Evolutionary conservation across 2,888 invertebrate species (phyloP).

Genomic region (Noctua comes): DNA sequence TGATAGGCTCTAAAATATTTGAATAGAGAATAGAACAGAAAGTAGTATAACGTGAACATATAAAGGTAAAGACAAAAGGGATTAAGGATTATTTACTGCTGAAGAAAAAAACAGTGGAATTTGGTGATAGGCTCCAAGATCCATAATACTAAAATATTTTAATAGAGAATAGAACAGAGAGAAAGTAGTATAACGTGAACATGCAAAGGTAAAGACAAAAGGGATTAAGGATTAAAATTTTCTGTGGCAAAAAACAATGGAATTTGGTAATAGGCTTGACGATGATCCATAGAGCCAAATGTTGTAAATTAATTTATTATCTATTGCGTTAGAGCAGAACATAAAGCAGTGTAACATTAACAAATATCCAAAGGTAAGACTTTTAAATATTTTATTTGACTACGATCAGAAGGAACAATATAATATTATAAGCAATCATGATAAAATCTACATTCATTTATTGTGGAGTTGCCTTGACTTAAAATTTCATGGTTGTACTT

Average conservation of each 20-base stretch:
- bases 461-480: conserved; percentile 55
- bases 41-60: background rate
- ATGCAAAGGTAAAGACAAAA: conserved; percentile 13
- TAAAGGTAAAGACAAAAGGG: conserved; percentile 9
- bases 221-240: background rate
- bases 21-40: background rate
- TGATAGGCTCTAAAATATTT: background rate
- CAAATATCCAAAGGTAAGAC: conserved; percentile 17
- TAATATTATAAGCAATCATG: conserved; percentile 60
- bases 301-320: background rate
- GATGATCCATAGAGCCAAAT: background rate
- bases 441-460: conserved; percentile 68
- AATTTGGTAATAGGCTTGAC: background rate
- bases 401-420: conserved; percentile 51
- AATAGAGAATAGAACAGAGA: background rate
- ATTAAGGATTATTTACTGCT: background rate
- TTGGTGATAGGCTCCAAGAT: background rate
- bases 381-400: conserved; percentile 32
- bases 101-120: background rate
- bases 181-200: background rate
- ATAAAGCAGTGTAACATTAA: background rate
- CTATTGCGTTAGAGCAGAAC: background rate
- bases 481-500: conserved; percentile 59
- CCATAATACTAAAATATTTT: background rate
- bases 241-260: background rate